Percentiles rank a stretch among this genome's conserved stretches.
phyloP scores from a whole-genome alignment of 2,797 vertebrate species.

The Eleutherodactylus coqui region DNA sequence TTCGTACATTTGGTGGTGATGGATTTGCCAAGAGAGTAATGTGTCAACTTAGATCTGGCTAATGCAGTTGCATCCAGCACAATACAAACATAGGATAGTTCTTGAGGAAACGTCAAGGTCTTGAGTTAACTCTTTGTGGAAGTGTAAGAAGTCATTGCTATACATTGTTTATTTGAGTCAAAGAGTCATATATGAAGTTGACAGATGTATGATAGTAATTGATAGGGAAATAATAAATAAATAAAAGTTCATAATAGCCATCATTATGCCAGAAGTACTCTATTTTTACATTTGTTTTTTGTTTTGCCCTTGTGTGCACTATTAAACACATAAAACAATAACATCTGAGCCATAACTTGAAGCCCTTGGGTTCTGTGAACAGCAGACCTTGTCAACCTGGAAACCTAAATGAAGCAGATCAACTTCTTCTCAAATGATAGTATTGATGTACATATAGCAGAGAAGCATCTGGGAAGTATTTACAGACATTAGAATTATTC shows the following conservation, averaged over 20 bases:
- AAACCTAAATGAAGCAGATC: no score
- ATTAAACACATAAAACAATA: neutral
- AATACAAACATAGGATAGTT: neutral
- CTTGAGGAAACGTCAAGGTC: neutral
- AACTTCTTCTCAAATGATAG: no score
- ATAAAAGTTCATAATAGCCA: neutral
- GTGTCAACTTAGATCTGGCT: conserved; percentile 29
- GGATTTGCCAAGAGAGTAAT: conserved; percentile 30
- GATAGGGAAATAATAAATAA: neutral
- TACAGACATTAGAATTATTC: no score
- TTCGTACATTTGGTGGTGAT: conserved; percentile 38
- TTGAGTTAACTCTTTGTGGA: conserved; percentile 2
- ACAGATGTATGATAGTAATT: neutral
- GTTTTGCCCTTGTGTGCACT: neutral
- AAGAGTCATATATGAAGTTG: neutral
- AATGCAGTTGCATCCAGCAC: conserved; percentile 14
- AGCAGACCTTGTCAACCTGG: no score
- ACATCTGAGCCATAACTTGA: neutral
- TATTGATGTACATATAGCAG: no score
- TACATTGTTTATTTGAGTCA: neutral
- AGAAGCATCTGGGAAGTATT: no score
- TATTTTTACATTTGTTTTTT: neutral
- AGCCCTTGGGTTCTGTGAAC: no score
- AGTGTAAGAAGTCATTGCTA: neutral
- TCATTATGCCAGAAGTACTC: neutral